Evolutionary conservation across 2,113 vertebrate genomes (phyloP), one percentile per base, ranked within the genome.

Genomic region (Clarias magur): DNA sequence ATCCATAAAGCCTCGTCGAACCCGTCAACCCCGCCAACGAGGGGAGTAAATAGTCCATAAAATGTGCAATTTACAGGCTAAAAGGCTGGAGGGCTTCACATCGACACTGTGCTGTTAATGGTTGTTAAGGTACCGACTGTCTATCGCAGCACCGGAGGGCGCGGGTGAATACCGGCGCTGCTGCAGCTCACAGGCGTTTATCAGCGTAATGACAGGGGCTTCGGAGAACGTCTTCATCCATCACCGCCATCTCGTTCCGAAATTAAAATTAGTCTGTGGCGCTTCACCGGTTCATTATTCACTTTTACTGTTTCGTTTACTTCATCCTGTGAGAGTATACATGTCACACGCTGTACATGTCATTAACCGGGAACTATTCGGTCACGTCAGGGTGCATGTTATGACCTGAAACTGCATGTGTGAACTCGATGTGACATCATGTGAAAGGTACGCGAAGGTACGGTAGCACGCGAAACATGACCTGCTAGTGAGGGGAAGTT

Each of bases 51-150:
- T 21, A 30, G 72, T 57, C 68, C 81, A 83, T 87, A 87, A 87
- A 87, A 83, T 42, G 25, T 38, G n/a, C 67, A 60, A 93, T 91
- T 91, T 94, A 94, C 93, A 94, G 92, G 62, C 87, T 34, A 21
- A 19, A 88, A 60, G 34, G 83, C 88, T 88, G 89, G 85, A 91
- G 62, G 56, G 88, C 86, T 89, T 54, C 56, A 87, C 86, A 87
- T 90, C 88, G 88, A 91, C 93, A 92, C 89, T 88, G 76, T 92
- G 90, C 89, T 93, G 90, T 91, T 91, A 89, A 90, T 84, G 67
- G 87, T 82, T 90, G 92, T 90, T 89, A 91, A 83, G 65, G 82
- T 65, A 82, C 76, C 81, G 88, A 86, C 88, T 89, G 87, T 93
- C 82, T 91, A 93, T 94, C 91, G 93, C 70, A 70, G 88, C 76